Conservation (phyloP, 2,888 invertebrate species). For the Drosophila putrida region DNA sequence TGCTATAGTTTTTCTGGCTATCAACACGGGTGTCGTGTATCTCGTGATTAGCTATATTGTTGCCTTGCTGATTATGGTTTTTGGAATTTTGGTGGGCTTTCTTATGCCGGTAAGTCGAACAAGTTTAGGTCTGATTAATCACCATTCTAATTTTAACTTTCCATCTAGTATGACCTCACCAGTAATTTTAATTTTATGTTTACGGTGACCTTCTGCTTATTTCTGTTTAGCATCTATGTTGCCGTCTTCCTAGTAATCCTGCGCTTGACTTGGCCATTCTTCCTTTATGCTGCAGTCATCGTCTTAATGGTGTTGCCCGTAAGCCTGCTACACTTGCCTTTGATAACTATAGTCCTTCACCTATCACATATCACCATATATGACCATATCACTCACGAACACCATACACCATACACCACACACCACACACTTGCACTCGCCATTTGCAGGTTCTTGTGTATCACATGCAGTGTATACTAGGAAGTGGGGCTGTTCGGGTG, state of each 20-base stretch:
- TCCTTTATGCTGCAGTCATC: constrained; percentile 28
- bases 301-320: constrained; percentile 50
- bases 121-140: not conserved
- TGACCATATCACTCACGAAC: not conserved
- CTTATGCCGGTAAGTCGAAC: constrained; percentile 43
- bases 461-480: constrained; percentile 65
- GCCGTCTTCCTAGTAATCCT: constrained; percentile 22
- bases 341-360: constrained; percentile 36
- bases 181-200: constrained; percentile 21
- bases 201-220: constrained; percentile 23
- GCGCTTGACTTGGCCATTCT: constrained; percentile 11
- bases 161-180: constrained; percentile 51
- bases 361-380: constrained; percentile 23
- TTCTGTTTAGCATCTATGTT: constrained; percentile 45
- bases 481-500: constrained; percentile 29
- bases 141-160: not conserved
- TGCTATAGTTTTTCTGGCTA: constrained; percentile 23
- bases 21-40: not conserved
- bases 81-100: constrained; percentile 12
- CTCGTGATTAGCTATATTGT: constrained; percentile 24
- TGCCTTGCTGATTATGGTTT: constrained; percentile 18
- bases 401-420: no score
- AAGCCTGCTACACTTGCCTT: constrained; percentile 40
- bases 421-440: constrained; percentile 7
- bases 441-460: constrained; percentile 63